Evolutionary conservation across 2,113 vertebrate species (phyloP), one percentile per base, ranked within the genome.

Genomic region (Urocolius indicus): DNA sequence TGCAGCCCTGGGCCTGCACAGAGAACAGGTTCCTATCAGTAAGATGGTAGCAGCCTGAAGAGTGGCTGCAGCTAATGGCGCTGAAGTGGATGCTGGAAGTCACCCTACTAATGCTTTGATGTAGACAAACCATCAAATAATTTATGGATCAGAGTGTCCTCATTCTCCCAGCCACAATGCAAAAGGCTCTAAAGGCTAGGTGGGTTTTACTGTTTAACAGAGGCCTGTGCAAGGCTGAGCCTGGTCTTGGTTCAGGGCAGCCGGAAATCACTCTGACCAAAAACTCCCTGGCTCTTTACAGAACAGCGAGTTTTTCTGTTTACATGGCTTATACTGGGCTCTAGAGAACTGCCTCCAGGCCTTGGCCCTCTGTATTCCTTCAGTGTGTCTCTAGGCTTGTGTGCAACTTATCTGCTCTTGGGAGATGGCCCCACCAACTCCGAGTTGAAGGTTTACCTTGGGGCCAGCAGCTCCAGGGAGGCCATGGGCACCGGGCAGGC

Each of bases 381-480:
- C 19, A 46, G 38, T 2, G 1, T 13, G 17, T 52, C 43, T 48
- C 74, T 46, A 71, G 38, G 65, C 32, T 66, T 46, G 38, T 15
- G 30, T 48, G 27, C 32, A 57, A 22, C 16, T 63, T 21, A 29
- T 88, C 43, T 71, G 41, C 41, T 63, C 65, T 21, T 18, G 36
- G 65, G 32, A 74, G 43, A 24, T 6, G 29, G 41, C 80, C 68
- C 43, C 57, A 8, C 43, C 29, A 63, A 32, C 48, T 79, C 14
- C 16, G 6, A 34, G 32, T 32, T 82, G 3, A 55, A 72, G 59
- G 36, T 36, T 96, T 98, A 99, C 99, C 98, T 98, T 98, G 81
- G 94, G 96, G 84, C 99, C 99, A 93, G 96, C 91, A 85, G 97
- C 95, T 97, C 98, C 99, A 72, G 95, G 84, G 67, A 98, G 94